Conservation (phyloP, 2,797 vertebrate species). For the Nannoperca obscura region DNA sequence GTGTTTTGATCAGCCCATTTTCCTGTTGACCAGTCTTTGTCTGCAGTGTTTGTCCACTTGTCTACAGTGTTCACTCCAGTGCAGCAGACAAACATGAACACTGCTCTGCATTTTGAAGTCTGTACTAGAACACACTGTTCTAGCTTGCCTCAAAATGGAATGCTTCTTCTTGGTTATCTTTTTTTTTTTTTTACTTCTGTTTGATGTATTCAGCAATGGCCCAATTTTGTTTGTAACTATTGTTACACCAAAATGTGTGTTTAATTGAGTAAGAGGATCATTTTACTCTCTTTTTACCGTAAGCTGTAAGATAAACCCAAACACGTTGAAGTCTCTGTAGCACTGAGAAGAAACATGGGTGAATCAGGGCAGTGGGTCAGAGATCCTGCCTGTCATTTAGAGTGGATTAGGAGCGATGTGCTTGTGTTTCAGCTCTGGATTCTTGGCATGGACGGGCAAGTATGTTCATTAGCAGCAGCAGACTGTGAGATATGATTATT, state of each 20-base stretch:
- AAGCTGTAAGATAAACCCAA: conserved; percentile 52
- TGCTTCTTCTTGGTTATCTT: neutral
- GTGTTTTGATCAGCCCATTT: conserved; percentile 35
- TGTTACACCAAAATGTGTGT: conserved; percentile 21
- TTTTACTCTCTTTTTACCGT: conserved; percentile 20
- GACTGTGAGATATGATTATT: conserved; percentile 48
- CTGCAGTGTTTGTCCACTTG: conserved; percentile 47
- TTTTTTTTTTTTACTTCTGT: neutral
- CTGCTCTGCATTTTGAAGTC: conserved; percentile 55
- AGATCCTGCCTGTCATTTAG: conserved; percentile 62
- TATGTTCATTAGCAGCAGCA: conserved; percentile 59
- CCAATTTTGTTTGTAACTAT: conserved; percentile 17
- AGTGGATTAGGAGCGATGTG: conserved; percentile 67
- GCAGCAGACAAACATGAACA: conserved; percentile 61
- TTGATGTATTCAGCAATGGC: conserved; percentile 24
- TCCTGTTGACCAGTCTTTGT: conserved; percentile 38
- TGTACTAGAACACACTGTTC: conserved; percentile 64
- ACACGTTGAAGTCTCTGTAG: conserved; percentile 49
- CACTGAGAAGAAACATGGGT: conserved; percentile 51
- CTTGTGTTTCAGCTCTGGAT: conserved; percentile 53
- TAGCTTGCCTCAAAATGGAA: conserved; percentile 30
- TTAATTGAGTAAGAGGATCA: conserved; percentile 49
- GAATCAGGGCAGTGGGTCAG: conserved; percentile 79
- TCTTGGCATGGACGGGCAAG: conserved; percentile 50
- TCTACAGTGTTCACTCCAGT: conserved; percentile 43